Conservation (phyloP, 2,113 vertebrate genomes). For the Vulpes ferrilata region DNA sequence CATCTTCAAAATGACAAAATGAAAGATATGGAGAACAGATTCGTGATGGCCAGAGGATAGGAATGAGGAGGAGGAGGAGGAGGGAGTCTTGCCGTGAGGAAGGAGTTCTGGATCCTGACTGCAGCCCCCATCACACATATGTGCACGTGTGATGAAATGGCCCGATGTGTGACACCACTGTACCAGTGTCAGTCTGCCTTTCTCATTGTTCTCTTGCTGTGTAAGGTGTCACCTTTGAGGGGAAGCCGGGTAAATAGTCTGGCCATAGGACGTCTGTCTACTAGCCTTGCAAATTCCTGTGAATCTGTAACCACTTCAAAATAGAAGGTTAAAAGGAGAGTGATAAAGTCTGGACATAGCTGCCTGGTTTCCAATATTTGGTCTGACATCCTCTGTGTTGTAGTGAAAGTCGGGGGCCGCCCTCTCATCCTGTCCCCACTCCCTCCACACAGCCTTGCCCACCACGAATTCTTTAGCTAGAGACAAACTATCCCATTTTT, state of each 20-base stretch:
- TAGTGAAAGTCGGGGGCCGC: not conserved
- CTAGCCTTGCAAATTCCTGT: not conserved
- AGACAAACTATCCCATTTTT: not conserved
- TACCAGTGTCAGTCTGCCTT: not conserved
- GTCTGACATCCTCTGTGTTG: not conserved
- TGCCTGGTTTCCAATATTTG: not conserved
- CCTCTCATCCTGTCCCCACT: not conserved
- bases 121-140: not conserved
- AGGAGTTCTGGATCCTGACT: not conserved
- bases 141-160: not conserved
- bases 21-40: not conserved
- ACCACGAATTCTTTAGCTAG: not conserved
- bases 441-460: not conserved
- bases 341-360: not conserved
- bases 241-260: not conserved
- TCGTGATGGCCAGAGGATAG: not conserved
- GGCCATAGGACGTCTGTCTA: not conserved
- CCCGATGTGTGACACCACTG: not conserved
- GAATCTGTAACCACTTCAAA: not conserved
- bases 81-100: not conserved
- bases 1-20: conserved; percentile 2
- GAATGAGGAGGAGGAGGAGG: not conserved
- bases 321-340: not conserved
- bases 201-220: not conserved
- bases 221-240: not conserved